These are phyloP conservation scores for Drosophila diplacantha DNA, from an alignment of 2,888 invertebrate genomes.

Conservation along the genomic window DNA sequence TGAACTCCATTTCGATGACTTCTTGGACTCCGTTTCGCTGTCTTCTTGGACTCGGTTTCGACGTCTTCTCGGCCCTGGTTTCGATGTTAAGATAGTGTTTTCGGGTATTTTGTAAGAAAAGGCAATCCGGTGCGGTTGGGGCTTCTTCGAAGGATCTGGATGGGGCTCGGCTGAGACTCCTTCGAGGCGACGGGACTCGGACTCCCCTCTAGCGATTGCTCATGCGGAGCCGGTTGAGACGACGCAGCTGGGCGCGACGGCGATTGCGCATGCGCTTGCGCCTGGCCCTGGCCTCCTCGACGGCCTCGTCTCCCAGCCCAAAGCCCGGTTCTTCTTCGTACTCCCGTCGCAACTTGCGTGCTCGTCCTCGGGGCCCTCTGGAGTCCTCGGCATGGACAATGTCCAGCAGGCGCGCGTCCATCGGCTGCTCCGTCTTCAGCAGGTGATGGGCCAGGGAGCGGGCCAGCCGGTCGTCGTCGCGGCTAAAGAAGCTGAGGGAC, in stretches of 20 bases:
- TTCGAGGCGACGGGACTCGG: not conserved
- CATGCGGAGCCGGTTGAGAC: not conserved
- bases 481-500: constrained; percentile 11
- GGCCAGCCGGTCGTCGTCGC: not conserved
- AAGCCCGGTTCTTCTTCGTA: fast-evolving
- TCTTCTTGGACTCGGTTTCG: no score
- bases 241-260: constrained; percentile 3
- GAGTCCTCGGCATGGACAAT: not conserved
- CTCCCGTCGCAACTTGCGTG: not conserved
- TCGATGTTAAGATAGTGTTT: not conserved
- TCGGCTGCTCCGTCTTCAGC: not conserved
- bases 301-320: not conserved
- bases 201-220: not conserved
- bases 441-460: not conserved
- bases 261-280: constrained; percentile 1
- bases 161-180: not conserved
- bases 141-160: not conserved
- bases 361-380: not conserved
- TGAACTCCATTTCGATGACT: no score
- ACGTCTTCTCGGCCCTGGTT: not conserved
- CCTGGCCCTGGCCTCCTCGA: not conserved
- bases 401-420: not conserved
- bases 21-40: not conserved
- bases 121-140: not conserved
- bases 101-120: not conserved